Percentiles rank a stretch among this genome's conserved stretches.
Conservation (phyloP, 2,888 invertebrate genomes). For the Poecilus cupreus region DNA sequence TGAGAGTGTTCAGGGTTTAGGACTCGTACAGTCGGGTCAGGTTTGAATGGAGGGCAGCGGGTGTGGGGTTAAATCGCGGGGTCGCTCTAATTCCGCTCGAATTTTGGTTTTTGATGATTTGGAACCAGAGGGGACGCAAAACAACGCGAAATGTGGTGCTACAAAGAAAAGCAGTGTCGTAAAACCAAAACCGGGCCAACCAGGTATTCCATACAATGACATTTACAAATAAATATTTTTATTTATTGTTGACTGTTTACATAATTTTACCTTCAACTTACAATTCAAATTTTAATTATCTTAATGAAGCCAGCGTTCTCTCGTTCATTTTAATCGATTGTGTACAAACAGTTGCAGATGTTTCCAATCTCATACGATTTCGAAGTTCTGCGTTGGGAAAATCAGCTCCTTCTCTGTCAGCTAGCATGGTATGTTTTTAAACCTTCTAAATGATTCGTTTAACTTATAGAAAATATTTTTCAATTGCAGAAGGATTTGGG, state of each 20-base stretch:
- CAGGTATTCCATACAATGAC: slow-evolving; percentile 63
- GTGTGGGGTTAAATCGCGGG: slow-evolving; percentile 69
- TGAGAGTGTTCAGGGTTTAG: slow-evolving; percentile 48
- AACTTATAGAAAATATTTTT: not conserved
- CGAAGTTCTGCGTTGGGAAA: slow-evolving; percentile 92
- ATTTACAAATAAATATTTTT: slow-evolving; percentile 15
- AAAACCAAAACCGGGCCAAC: slow-evolving; percentile 64
- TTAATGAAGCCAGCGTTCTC: not conserved
- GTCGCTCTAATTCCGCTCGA: slow-evolving; percentile 79
- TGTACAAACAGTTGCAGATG: slow-evolving; percentile 67
- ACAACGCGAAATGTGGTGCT: slow-evolving; percentile 66
- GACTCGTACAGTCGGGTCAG: slow-evolving; percentile 55
- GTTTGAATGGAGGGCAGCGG: slow-evolving; percentile 64
- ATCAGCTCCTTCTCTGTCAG: slow-evolving; percentile 93
- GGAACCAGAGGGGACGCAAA: slow-evolving; percentile 74
- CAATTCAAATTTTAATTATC: not conserved
- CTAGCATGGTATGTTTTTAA: slow-evolving; percentile 76
- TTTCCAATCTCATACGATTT: slow-evolving; percentile 89
- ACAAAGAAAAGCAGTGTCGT: slow-evolving; percentile 61
- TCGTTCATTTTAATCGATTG: slow-evolving; percentile 4
- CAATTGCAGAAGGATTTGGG: slow-evolving; percentile 73
- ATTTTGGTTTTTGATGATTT: slow-evolving; percentile 86
- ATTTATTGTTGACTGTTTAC: slow-evolving; percentile 31
- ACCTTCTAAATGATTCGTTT: not conserved
- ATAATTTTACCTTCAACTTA: not conserved